Base-by-base conservation (phyloP, 2,888 invertebrate species). In the Clunio marinus region DNA sequence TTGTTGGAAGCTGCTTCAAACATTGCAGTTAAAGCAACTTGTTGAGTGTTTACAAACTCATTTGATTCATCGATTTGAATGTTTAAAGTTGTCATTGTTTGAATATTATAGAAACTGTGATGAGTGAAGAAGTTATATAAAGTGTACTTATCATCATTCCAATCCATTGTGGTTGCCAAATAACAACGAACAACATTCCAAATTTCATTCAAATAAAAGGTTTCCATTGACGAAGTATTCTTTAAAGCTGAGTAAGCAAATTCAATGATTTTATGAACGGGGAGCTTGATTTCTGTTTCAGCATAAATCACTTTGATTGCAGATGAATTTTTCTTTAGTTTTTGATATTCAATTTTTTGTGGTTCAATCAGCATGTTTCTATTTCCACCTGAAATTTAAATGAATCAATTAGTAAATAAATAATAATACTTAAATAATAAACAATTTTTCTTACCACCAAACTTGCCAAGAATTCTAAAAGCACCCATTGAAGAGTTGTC, bases 331-430 rank as follows among this genome's bases (percentile, higher is more conserved):
- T 93, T 92, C 1, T 88, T 88, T 72, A 91, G 89, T 65, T 90
- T 86, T 76, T 91, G 83, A 75, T 85, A 94, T 69, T 93, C 91
- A n/a, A 96, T 80, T 71, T 88, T 86, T 77, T 99, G 98, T 0
- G 97, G 96, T 77, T 97, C 96, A 68, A 93, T 90, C 88, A 98
- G 90, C 95, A 98, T 96, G 80, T 96, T 97, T 2, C 98, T 83
- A 77, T 98, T 99, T 1, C 96, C 96, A 10, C 98, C n/a, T n/a
- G n/a, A n/a, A n/a, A n/a, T n/a, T n/a, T n/a, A n/a, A n/a, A n/a
- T n/a, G n/a, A n/a, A n/a, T n/a, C n/a, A n/a, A n/a, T n/a, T 91
- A 1, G 91, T 91, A 76, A n/a, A n/a, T n/a, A n/a, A n/a, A n/a
- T n/a, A n/a, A n/a, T n/a, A n/a, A n/a, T n/a, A n/a, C n/a, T n/a